These are phyloP conservation scores for Callosobruchus maculatus DNA, from an alignment of 2,888 invertebrate species.

Conservation along the genomic window DNA sequence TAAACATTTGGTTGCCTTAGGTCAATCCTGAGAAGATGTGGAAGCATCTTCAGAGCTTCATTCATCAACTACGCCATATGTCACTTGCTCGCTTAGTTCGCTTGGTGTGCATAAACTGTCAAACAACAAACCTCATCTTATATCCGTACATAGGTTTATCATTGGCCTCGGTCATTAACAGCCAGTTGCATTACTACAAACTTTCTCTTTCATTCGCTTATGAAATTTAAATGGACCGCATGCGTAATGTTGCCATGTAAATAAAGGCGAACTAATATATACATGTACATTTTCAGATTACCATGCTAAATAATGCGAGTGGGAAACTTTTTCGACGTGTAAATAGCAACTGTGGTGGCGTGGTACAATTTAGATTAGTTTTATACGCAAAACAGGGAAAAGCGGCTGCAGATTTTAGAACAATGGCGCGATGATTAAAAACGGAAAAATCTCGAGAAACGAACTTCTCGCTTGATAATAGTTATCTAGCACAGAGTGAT, in stretches of 20 bases:
- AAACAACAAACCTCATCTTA: no score
- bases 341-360: not conserved
- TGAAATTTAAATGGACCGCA: not conserved
- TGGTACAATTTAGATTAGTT: no score
- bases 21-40: no score
- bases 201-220: not conserved
- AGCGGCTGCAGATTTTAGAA: not conserved
- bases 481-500: no score
- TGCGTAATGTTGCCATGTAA: not conserved
- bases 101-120: no score
- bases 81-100: no score
- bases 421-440: no score
- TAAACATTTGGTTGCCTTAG: no score
- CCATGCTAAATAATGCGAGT: not conserved
- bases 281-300: not conserved
- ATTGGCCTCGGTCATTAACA: not conserved
- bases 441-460: not conserved
- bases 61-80: no score
- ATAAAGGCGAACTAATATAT: not conserved
- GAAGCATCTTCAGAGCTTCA: no score
- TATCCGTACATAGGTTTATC: no score
- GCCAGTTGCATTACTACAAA: not conserved
- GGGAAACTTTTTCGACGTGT: not conserved
- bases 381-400: not conserved
- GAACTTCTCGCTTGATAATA: no score